Conservation (phyloP, 1,140 invertebrate species). For the Oscheius sp. region DNA sequence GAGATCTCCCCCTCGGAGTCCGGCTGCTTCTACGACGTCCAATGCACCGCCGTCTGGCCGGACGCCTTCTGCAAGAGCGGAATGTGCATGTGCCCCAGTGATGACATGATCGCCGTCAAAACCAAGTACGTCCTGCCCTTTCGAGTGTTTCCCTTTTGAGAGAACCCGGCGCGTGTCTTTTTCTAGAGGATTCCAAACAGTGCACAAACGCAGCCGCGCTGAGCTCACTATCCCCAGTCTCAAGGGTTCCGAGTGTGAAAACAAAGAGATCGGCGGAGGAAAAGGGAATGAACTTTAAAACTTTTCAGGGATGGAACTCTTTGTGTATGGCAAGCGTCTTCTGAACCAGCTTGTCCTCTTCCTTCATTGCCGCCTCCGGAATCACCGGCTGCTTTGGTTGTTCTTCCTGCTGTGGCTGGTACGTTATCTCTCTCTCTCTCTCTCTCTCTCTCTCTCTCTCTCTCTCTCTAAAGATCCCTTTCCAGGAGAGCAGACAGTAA, state of each 20-base stretch:
- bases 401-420: conserved; percentile 31
- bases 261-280: background rate
- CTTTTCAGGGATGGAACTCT: conserved; percentile 33
- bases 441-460: too few species aligned
- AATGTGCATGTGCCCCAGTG: conserved; percentile 48
- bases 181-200: conserved; percentile 3
- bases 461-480: too few species aligned
- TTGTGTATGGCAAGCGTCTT: conserved; percentile 24
- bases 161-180: background rate
- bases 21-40: conserved; percentile 56
- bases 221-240: background rate
- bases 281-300: background rate
- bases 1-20: conserved; percentile 57
- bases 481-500: conserved; percentile 18
- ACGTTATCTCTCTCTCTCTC: too few species aligned
- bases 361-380: conserved; percentile 33
- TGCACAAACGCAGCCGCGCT: background rate
- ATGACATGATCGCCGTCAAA: conserved; percentile 35
- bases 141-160: background rate
- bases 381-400: conserved; percentile 25
- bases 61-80: conserved; percentile 50
- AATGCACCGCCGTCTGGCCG: conserved; percentile 58
- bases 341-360: conserved; percentile 32
- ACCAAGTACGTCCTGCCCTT: conserved; percentile 9
- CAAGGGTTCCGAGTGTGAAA: background rate